Conservation (phyloP, 2,113 vertebrate genomes). For the Ciconia maguari region DNA sequence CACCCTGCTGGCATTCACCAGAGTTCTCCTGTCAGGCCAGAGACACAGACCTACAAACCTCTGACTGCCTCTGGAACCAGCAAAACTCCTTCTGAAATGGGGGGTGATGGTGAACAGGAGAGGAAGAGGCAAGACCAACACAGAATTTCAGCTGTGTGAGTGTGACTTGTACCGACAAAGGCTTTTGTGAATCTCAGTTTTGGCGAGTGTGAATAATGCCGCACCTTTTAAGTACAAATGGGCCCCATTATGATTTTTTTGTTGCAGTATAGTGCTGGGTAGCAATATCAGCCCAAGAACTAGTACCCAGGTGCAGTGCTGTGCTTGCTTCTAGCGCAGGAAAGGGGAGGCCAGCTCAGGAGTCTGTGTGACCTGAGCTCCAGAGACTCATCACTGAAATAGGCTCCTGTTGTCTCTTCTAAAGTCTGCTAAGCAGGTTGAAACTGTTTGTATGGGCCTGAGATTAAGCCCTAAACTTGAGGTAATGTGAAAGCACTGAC, state of each 20-base stretch:
- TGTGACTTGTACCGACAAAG: background rate
- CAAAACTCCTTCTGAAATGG: background rate
- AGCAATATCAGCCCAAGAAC: background rate
- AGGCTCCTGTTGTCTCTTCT: background rate
- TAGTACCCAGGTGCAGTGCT: background rate
- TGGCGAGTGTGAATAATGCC: background rate
- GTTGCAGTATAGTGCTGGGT: background rate
- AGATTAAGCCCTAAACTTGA: background rate
- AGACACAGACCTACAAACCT: background rate
- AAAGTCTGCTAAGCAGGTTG: background rate
- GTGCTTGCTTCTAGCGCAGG: fast-evolving
- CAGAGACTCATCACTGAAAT: background rate
- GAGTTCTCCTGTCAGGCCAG: background rate
- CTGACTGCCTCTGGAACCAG: background rate
- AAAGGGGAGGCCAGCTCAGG: background rate
- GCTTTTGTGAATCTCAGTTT: background rate
- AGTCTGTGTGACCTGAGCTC: background rate
- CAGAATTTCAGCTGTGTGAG: background rate
- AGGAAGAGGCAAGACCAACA: background rate
- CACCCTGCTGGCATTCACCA: too few relatives aligned
- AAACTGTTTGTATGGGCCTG: background rate
- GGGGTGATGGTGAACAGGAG: background rate
- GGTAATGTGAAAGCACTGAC: background rate
- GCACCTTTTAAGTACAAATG: background rate
- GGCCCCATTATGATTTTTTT: too few relatives aligned